Evolutionary conservation across 2,888 invertebrate species (phyloP).

Genomic region (Iphiclides podalirius): DNA sequence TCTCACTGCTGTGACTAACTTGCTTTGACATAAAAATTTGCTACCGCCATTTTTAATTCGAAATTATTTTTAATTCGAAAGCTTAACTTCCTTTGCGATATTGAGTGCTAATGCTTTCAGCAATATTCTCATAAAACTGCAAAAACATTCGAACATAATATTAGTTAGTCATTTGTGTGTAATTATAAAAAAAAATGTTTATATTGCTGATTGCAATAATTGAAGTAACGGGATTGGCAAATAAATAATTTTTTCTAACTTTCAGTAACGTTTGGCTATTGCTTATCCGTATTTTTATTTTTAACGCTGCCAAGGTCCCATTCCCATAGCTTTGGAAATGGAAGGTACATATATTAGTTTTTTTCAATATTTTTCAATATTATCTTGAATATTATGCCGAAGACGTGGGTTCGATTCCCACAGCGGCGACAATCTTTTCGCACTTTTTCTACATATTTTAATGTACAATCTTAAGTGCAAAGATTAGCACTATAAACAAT

Average conservation of each 20-base stretch:
- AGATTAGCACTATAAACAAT: too few species aligned
- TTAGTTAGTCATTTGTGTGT: too few species aligned
- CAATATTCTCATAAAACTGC: background rate
- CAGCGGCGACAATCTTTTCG: too few species aligned
- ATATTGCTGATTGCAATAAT: conserved; percentile 3
- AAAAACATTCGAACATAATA: too few species aligned
- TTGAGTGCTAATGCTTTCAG: background rate
- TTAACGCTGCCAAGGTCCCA: conserved; percentile 77
- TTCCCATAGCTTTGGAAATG: conserved; percentile 79
- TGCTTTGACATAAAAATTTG: too few species aligned
- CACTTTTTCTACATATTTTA: too few species aligned
- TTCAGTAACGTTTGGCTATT: too few species aligned
- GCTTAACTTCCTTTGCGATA: background rate
- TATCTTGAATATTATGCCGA: background rate
- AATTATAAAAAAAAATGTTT: background rate
- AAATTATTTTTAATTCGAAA: background rate
- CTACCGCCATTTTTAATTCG: background rate
- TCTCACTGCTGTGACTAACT: too few species aligned
- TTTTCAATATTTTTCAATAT: conserved; percentile 24
- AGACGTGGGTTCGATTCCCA: too few species aligned
- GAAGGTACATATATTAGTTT: conserved; percentile 69
- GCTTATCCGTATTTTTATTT: conserved; percentile 69
- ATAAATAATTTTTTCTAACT: background rate
- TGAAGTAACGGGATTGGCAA: background rate
- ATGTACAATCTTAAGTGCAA: too few species aligned